These are phyloP conservation scores for Pollenia griseotomentosa DNA, from an alignment of 2,888 invertebrate species.

Conservation along the genomic window DNA sequence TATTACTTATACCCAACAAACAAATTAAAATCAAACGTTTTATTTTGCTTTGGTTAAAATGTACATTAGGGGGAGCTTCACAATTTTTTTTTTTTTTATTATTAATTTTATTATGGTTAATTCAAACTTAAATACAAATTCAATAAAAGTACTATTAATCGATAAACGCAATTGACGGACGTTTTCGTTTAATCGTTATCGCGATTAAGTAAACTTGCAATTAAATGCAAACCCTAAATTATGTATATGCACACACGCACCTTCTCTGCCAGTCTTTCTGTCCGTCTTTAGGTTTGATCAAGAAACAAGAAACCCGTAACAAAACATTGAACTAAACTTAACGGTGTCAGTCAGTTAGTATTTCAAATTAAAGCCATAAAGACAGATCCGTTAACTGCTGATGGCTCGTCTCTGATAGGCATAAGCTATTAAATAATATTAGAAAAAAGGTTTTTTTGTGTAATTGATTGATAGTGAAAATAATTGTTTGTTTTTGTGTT, in stretches of 20 bases:
- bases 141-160: too few relatives aligned
- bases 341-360: conserved; percentile 60
- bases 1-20: too few relatives aligned
- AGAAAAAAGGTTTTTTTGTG: conserved; percentile 19
- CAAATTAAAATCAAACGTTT: too few relatives aligned
- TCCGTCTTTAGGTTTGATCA: conserved; percentile 1
- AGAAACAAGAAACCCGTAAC: conserved; percentile 56
- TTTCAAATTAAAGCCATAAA: conserved; percentile 53
- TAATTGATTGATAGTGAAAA: conserved; percentile 62
- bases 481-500: conserved; percentile 24
- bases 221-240: too few relatives aligned
- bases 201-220: too few relatives aligned
- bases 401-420: conserved; percentile 55
- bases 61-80: too few relatives aligned
- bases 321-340: conserved; percentile 43
- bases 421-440: conserved; percentile 33
- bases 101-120: too few relatives aligned
- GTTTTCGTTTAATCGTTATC: too few relatives aligned
- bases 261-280: not conserved
- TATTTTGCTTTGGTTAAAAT: too few relatives aligned
- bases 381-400: conserved; percentile 47
- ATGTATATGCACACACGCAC: not conserved
- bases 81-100: too few relatives aligned
- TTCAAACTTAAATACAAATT: too few relatives aligned
- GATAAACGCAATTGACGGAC: too few relatives aligned